A percentile compares a stretch with the other conserved stretches of the same genome.
These are phyloP conservation scores for Trichogramma evanescens DNA, from an alignment of 2,888 invertebrate species.

Conservation along the genomic window DNA sequence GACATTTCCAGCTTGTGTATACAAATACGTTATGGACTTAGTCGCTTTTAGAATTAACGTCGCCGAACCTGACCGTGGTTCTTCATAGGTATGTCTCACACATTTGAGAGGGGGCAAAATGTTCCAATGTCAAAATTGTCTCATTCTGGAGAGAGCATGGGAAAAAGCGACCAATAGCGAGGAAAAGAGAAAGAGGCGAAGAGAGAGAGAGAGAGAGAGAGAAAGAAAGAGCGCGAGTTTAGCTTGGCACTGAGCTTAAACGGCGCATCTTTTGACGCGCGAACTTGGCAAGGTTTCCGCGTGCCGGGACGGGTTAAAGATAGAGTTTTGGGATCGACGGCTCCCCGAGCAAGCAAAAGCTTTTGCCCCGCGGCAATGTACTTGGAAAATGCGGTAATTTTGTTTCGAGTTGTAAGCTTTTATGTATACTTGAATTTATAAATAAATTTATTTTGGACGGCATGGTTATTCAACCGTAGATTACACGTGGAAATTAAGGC, in stretches of 20 bases:
- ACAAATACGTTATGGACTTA: not conserved
- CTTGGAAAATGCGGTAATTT: too few species aligned
- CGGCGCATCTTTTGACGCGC: not conserved
- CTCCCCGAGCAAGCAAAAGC: not conserved
- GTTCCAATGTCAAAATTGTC: slow-evolving; percentile 21
- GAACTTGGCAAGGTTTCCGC: slow-evolving; percentile 7
- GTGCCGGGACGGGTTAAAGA: slow-evolving; percentile 4
- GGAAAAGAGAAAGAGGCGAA: not conserved
- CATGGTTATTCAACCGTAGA: too few species aligned
- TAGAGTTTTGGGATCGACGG: slow-evolving; percentile 8
- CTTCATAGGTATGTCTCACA: too few species aligned
- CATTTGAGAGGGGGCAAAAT: not conserved
- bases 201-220: not conserved
- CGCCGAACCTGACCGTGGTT: slow-evolving; percentile 18
- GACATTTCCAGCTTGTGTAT: slow-evolving; percentile 9
- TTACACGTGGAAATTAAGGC: too few species aligned
- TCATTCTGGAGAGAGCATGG: not conserved
- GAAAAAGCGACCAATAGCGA: not conserved
- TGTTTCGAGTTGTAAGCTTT: too few species aligned
- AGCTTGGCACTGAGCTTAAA: not conserved
- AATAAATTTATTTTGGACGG: too few species aligned
- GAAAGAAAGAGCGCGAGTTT: not conserved
- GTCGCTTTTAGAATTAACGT: slow-evolving; percentile 20
- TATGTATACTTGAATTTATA: too few species aligned
- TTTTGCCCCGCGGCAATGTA: not conserved